These are phyloP conservation scores for Meda fulgida DNA, from an alignment of 2,797 vertebrate genomes.

Conservation along the genomic window DNA sequence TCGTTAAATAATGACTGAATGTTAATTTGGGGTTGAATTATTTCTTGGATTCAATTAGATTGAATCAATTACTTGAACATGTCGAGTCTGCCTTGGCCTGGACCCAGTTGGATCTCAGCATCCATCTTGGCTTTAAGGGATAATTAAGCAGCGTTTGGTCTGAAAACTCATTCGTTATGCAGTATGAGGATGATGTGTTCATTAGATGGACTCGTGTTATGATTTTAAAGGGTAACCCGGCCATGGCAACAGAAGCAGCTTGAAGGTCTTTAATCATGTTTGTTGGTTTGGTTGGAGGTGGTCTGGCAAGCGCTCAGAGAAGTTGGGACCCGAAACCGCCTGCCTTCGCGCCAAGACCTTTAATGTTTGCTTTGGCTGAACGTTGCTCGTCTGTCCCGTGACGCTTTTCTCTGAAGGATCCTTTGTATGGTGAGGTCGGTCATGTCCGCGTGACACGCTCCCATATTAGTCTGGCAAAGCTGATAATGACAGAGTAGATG, in stretches of 20 bases:
- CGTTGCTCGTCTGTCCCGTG: neutral
- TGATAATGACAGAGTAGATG: slow-evolving; percentile 13
- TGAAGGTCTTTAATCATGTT: slow-evolving; percentile 33
- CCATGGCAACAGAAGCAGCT: slow-evolving; percentile 21
- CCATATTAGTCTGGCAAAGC: neutral
- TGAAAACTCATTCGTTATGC: slow-evolving; percentile 35
- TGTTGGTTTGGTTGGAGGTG: slow-evolving; percentile 37
- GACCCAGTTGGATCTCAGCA: neutral
- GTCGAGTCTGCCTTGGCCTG: neutral
- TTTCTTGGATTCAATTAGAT: neutral
- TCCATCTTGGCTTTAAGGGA: slow-evolving; percentile 6
- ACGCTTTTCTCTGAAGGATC: neutral
- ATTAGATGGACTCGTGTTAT: slow-evolving; percentile 18
- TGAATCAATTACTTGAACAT: slow-evolving; percentile 6
- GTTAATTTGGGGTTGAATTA: neutral
- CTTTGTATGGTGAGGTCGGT: neutral
- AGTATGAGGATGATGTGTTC: slow-evolving; percentile 30
- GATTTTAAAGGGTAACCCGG: slow-evolving; percentile 9
- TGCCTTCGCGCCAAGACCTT: slow-evolving; percentile 1
- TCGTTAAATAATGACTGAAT: slow-evolving; percentile 1
- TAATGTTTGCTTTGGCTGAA: slow-evolving; percentile 33
- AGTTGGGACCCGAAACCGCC: neutral
- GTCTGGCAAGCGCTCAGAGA: slow-evolving; percentile 28
- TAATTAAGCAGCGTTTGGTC: slow-evolving; percentile 29
- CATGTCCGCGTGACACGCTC: neutral